phyloP scores from a whole-genome alignment of 2,888 invertebrate genomes.

The Aleiodes alternator region DNA sequence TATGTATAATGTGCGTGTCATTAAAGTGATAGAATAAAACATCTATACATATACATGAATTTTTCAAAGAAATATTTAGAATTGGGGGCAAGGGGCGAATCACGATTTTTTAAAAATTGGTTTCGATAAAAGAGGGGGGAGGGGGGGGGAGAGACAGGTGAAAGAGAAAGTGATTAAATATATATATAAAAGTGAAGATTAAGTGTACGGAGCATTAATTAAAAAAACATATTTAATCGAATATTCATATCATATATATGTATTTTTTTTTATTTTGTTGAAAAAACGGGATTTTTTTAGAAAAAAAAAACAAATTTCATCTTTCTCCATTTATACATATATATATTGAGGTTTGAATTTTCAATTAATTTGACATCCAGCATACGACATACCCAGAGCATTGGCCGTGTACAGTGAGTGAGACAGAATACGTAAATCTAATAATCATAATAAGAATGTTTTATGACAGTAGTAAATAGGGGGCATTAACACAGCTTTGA shows the following conservation, averaged over 20 bases:
- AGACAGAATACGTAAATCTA: conserved; percentile 60
- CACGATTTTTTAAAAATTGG: conserved; percentile 48
- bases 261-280: conserved; percentile 33
- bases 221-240: conserved; percentile 26
- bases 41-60: conserved; percentile 34
- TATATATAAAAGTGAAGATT: conserved; percentile 18
- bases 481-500: conserved; percentile 27
- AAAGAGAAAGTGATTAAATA: conserved; percentile 27
- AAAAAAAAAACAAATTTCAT: conserved; percentile 12
- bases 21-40: conserved; percentile 14
- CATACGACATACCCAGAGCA: conserved; percentile 76
- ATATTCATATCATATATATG: conserved; percentile 36
- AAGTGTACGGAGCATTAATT: conserved; percentile 23
- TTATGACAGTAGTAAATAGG: conserved; percentile 30
- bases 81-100: conserved; percentile 46
- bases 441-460: conserved; percentile 43
- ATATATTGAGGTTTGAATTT: conserved; percentile 41
- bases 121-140: conserved; percentile 7
- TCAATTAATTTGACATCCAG: conserved; percentile 71
- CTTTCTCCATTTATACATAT: conserved; percentile 46
- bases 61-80: conserved; percentile 11
- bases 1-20: conserved; percentile 49
- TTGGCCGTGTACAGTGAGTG: conserved; percentile 72
- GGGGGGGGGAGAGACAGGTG: conserved; percentile 49
- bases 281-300: conserved; percentile 36